phyloP scores from a whole-genome alignment of 2,113 vertebrate genomes.

The Eclectus roratus region DNA sequence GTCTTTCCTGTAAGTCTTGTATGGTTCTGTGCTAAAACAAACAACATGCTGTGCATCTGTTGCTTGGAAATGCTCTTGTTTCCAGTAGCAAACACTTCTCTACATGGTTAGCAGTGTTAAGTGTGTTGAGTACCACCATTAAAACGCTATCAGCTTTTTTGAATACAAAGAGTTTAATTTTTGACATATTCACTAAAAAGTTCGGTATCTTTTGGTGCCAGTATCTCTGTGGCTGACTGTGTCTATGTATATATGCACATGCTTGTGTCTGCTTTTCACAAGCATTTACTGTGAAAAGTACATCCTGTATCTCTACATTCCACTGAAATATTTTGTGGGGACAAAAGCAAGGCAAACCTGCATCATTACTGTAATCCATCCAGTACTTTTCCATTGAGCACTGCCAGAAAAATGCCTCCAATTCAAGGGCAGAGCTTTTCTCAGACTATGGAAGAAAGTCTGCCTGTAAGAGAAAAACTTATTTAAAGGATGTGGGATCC shows the following conservation, averaged over 20 bases:
- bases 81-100: not conserved
- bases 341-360: not conserved
- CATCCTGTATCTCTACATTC: not conserved
- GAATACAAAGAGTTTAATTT: not conserved
- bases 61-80: not conserved
- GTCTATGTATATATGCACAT: fast-evolving
- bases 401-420: not conserved
- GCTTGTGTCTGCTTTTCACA: not conserved
- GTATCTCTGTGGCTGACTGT: not conserved
- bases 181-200: not conserved
- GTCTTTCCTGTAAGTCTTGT: not conserved
- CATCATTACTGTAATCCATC: not conserved
- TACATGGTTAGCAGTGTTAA: not conserved
- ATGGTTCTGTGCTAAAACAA: not conserved
- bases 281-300: not conserved
- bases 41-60: not conserved
- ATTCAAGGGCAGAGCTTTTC: not conserved
- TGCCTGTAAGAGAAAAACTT: not conserved
- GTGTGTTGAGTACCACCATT: not conserved
- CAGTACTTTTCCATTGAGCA: not conserved
- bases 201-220: not conserved
- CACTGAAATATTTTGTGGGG: not conserved
- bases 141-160: not conserved
- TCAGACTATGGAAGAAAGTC: not conserved
- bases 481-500: not conserved